Base-by-base conservation (phyloP, 64 coral and sea anemone genomes). In the Actinia equina region DNA sequence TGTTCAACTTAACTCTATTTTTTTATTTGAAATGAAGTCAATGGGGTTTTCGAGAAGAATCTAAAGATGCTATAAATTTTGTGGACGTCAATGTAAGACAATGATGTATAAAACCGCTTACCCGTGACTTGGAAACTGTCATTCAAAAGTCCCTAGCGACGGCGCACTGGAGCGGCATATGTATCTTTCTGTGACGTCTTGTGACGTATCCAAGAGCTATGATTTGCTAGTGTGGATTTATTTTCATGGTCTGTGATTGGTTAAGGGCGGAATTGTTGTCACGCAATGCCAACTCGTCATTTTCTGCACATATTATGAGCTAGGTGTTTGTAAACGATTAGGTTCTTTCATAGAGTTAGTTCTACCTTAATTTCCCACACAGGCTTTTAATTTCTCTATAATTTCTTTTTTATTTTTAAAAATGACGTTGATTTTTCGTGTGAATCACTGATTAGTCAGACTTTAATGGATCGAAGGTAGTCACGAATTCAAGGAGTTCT, bases 31-130 rank as follows among this genome's bases (percentile, higher is more conserved):
- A 30, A 26, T 74, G n/a, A 41, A 74, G n/a, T 41, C 3, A 41
- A 74, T 9, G 41, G 69, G 12, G 22, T 81, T 22, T 81, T 81
- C 78, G 17, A 81, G 78, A 81, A 81, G 52, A 19, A 17, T 81
- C 78, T 37, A 81, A 81, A 81, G 52, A 81, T 81, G 78, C 44
- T 81, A 81, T 81, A 20, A 81, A 81, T 81, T 81, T 81, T 81
- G 18, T 52, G 3, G 17, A 81, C 78, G 78, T 81, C 78, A 81
- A 51, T 0, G 8, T 3, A 26, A 41, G 12, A 74, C 69, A 74
- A 74, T 74, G 42, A 26, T 26, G 11, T 30, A 9, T 26, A 26
- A 30, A 41, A 41, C 27, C 27, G 26, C 69, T 74, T n/a, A 41
- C 69, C 69, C 69, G 69, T 74, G 69, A 74, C 62, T 65, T 65